Evolutionary conservation across 1,140 invertebrate species (phyloP), one percentile per base, ranked within the genome.

Genomic region (Megalopta genalis): DNA sequence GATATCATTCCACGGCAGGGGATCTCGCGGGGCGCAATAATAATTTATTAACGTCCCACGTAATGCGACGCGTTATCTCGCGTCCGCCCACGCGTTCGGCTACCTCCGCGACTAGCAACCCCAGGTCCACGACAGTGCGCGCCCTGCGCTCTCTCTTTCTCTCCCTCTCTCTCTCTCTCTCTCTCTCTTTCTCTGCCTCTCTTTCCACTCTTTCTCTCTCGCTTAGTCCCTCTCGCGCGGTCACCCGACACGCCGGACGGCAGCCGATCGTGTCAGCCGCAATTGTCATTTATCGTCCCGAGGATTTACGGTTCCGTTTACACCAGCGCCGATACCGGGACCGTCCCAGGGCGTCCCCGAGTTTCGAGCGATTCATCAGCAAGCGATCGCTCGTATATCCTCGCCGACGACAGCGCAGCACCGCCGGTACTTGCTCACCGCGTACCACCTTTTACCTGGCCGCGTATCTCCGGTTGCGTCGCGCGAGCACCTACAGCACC

Each of bases 41-140:
- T 89, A 90, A 91, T 91, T 90, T 90, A 90, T 90, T 90, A 90
- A 88, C 88, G 81, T 91, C 89, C 90, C 86, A 90, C 89, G 85
- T 87, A 88, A 88, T 83, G 79, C 82, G 79, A 85, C 70, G 49
- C 84, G 80, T 89, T 90, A 90, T 91, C 90, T 89, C 79, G 70
- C 81, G 76, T 88, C 80, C 89, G 73, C 88, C 89, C 82, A 91
- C 90, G 83, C 86, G 62, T 85, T 73, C 76, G 77, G 88, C 87
- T 90, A 88, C 86, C 81, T 86, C 42, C 10, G 42, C 42, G 42
- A 46, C 64, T 65, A 37, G 37, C 64, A 69, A n/a, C 54, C 77
- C 81, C 18, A 59, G 65, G 25, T 32, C 32, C 32, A 32, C 32
- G 32, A 32, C 32, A 4, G 32, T 32, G 32, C 32, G 32, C 32